These are phyloP conservation scores for Jordanella pulchra DNA, from an alignment of 2,797 vertebrate species.

Conservation along the genomic window DNA sequence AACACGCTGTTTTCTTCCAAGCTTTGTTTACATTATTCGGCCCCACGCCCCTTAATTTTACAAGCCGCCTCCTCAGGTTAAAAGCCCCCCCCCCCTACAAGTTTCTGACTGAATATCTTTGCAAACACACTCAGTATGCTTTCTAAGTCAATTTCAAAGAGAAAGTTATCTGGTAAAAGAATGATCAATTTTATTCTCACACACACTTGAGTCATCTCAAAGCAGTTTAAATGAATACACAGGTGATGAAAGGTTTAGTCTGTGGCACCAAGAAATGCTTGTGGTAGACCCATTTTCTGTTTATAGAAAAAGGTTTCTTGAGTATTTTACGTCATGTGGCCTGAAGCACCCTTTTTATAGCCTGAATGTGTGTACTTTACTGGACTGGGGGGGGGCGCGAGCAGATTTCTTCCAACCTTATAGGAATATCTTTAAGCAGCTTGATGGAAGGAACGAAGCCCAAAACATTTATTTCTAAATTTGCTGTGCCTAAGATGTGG, in stretches of 20 bases:
- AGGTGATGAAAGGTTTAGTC: conserved; percentile 1
- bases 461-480: background rate
- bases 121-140: conserved; percentile 39
- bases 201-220: background rate
- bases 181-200: conserved; percentile 21
- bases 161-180: conserved; percentile 15
- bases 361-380: conserved; percentile 14
- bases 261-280: background rate
- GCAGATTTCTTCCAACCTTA: conserved; percentile 36
- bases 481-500: background rate
- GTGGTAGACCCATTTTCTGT: background rate
- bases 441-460: background rate
- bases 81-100: conserved; percentile 12
- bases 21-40: conserved; percentile 66
- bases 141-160: background rate
- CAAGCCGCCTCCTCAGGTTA: background rate
- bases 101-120: conserved; percentile 24
- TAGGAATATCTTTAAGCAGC: background rate
- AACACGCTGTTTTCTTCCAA: conserved; percentile 75
- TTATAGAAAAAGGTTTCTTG: background rate
- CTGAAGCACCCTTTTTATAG: background rate
- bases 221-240: background rate
- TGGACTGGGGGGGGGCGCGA: conserved; percentile 32
- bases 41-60: conserved; percentile 34
- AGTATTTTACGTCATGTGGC: background rate